phyloP scores from a whole-genome alignment of 2,888 invertebrate species.

The Deroplatys truncata region DNA sequence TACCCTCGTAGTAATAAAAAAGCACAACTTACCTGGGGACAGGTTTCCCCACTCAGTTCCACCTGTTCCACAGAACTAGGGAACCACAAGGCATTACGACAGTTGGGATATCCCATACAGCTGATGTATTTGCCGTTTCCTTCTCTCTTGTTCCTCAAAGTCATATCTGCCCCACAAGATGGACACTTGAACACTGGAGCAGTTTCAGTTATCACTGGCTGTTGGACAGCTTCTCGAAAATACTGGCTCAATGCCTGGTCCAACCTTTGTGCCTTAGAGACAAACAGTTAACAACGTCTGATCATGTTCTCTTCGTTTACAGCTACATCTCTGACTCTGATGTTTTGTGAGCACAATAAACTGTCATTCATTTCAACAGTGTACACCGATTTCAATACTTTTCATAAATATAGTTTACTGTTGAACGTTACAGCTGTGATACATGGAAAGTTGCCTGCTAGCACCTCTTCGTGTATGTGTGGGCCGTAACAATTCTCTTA shows the following conservation, averaged over 20 bases:
- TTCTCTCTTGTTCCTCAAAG: conserved; percentile 63
- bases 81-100: conserved; percentile 79
- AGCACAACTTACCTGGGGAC: conserved; percentile 48
- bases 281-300: too few species aligned
- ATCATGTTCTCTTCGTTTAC: too few species aligned
- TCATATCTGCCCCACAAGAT: conserved; percentile 76
- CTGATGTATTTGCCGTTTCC: conserved; percentile 65
- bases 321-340: too few species aligned
- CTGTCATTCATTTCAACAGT: too few species aligned
- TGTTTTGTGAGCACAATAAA: too few species aligned
- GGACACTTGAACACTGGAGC: conserved; percentile 65
- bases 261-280: conserved; percentile 53
- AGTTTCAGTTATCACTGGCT: not conserved
- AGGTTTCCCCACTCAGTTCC: conserved; percentile 61
- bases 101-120: conserved; percentile 75
- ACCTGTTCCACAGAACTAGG: conserved; percentile 64
- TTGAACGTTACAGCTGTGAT: too few species aligned
- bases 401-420: too few species aligned
- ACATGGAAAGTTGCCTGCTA: too few species aligned
- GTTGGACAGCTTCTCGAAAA: conserved; percentile 55
- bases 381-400: too few species aligned
- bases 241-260: conserved; percentile 72
- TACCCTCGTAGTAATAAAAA: too few species aligned
- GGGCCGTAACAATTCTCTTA: too few species aligned
- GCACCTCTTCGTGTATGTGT: too few species aligned